phyloP scores from a whole-genome alignment of 2,797 vertebrate genomes.

The Rhinatrema bivittatum region DNA sequence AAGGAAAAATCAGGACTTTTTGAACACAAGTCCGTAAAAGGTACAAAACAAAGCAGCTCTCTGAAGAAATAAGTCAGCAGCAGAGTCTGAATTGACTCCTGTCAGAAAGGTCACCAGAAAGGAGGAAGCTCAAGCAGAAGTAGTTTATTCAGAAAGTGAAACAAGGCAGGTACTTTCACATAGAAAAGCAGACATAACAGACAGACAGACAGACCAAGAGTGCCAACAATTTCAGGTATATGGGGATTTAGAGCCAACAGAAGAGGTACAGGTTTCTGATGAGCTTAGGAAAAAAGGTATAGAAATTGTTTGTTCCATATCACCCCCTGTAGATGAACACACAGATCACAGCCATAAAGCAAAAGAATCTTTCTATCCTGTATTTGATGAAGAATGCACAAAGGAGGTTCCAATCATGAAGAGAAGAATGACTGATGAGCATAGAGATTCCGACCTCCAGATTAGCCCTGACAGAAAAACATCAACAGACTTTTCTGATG shows the following conservation, averaged over 20 bases:
- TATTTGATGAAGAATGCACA: constrained; percentile 17
- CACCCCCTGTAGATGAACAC: too few relatives aligned
- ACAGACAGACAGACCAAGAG: constrained; percentile 32
- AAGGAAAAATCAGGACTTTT: constrained; percentile 88
- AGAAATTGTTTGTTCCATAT: too few relatives aligned
- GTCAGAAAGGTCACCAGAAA: constrained; percentile 21
- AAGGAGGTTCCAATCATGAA: constrained; percentile 12
- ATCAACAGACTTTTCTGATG: constrained; percentile 87
- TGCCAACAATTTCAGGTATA: constrained; percentile 17
- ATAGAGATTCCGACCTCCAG: constrained; percentile 53
- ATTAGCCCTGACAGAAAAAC: constrained; percentile 86
- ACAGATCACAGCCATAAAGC: constrained; percentile 15
- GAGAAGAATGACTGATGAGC: constrained; percentile 39
- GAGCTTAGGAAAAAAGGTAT: constrained; percentile 33
- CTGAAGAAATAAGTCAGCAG: constrained; percentile 36
- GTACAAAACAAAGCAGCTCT: constrained; percentile 35
- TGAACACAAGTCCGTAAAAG: constrained; percentile 67
- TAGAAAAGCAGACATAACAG: constrained; percentile 28
- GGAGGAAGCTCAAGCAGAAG: constrained; percentile 34
- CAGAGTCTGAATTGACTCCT: constrained; percentile 28
- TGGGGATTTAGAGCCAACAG: constrained; percentile 29
- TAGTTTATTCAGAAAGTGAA: constrained; percentile 35
- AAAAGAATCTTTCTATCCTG: not conserved
- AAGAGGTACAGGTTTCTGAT: constrained; percentile 2
- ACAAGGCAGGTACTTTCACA: constrained; percentile 19